Base-by-base conservation (phyloP, 2,113 vertebrate species). In the Vulpes ferrilata region DNA sequence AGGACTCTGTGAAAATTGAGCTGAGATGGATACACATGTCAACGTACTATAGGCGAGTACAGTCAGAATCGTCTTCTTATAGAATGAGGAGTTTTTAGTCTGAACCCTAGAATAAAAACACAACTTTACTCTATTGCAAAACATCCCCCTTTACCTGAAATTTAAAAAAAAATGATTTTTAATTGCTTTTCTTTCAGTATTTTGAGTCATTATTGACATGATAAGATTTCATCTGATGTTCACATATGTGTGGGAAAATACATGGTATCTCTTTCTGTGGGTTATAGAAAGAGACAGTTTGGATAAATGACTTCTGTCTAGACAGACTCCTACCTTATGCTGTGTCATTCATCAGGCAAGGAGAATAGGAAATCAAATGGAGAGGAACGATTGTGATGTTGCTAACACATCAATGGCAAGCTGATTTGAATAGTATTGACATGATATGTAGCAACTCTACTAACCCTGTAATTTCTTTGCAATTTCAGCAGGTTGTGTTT, bases 401-500 rank as follows among this genome's bases (percentile, higher is more conserved):
- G 95, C 90, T 94, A 86, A 62, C 55, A 35, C 20, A 19, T 86
- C 92, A 22, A 55, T 38, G 65, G 35, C 88, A 43, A 25, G 93
- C 82, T 93, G 93, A 78, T 93, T 95, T 90, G 92, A 71, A 69
- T 93, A 53, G 10, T 51, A 20, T 96, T 97, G 84, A 84, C 67
- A 27, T 96, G 96, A 91, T 91, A 25, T 79, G 87, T 1, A 0
- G 67, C 90, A 96, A 85, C 6, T 2, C 64, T 88, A 74, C 64
- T 86, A 97, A 93, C 85, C 11, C 1, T 84, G 85, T 82, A 87
- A 90, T 0, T 96, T 94, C 95, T 2, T 81, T 91, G 71, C 82
- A 97, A 78, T 51, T 96, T 98, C 97, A 97, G 51, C 65, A 92
- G 25, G 91, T 95, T 95, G 10, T 97, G 19, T 98, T 98, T 97